phyloP scores from a whole-genome alignment of 2,113 vertebrate species.

The Tangachromis dhanisi region DNA sequence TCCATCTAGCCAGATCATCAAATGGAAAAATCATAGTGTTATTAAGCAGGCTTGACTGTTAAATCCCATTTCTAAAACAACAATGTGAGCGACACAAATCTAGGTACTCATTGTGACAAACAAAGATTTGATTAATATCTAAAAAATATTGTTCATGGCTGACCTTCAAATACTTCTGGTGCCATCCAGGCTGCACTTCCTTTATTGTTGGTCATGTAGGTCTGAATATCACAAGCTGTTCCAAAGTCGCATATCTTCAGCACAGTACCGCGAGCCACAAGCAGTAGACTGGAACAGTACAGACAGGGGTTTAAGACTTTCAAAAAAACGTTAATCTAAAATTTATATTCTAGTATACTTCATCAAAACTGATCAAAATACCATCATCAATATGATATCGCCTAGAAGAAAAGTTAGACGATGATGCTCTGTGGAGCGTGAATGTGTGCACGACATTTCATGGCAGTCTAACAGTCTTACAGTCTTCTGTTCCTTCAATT shows the following conservation, averaged over 20 bases:
- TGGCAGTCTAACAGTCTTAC: not conserved
- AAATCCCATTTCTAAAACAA: not conserved
- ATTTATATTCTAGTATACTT: not conserved
- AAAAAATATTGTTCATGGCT: not conserved
- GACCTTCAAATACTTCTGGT: slow-evolving; percentile 96
- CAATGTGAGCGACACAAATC: not conserved
- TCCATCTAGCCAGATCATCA: not conserved
- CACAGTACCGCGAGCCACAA: slow-evolving; percentile 89
- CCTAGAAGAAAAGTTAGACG: not conserved
- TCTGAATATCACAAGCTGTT: slow-evolving; percentile 97
- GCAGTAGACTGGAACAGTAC: slow-evolving; percentile 75
- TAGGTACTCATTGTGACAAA: not conserved
- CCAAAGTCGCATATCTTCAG: slow-evolving; percentile 97
- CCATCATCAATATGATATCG: not conserved
- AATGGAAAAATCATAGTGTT: not conserved
- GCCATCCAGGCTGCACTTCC: slow-evolving; percentile 98
- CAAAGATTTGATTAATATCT: not conserved
- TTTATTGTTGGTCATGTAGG: slow-evolving; percentile 97
- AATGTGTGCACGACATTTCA: not conserved
- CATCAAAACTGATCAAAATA: not conserved
- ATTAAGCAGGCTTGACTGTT: not conserved
- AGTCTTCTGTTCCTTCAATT: not conserved
- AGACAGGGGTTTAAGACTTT: not conserved
- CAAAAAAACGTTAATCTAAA: not conserved
- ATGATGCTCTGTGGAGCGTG: not conserved